Percentiles rank a stretch among this genome's conserved stretches.
Evolutionary conservation across 1,140 invertebrate genomes (phyloP).

Genomic region (Stenopsyche tienmushanensis): DNA sequence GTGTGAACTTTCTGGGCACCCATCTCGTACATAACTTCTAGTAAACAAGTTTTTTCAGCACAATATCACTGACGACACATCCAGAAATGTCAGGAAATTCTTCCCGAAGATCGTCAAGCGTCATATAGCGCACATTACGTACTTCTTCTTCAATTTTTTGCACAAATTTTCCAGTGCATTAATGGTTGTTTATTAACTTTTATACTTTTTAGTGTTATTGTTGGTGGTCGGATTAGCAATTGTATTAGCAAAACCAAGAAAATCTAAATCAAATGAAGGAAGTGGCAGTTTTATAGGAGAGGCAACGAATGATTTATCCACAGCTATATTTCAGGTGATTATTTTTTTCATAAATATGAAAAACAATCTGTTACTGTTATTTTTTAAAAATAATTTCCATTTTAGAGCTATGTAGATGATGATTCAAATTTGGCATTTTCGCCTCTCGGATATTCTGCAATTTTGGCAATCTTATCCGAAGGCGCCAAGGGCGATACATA

Average conservation of each 20-base stretch:
- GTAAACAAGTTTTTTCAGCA: no score
- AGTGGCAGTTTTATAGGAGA: conserved; percentile 51
- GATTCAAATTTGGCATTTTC: conserved; percentile 63
- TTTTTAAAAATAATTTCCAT: conserved; percentile 35
- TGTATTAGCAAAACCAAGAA: conserved; percentile 44
- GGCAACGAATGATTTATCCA: conserved; percentile 52
- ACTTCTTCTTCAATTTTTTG: not conserved
- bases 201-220: conserved; percentile 22
- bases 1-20: no score
- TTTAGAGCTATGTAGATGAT: conserved; percentile 58
- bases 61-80: no score
- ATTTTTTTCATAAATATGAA: not conserved
- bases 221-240: conserved; percentile 9
- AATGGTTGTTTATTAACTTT: conserved; percentile 9
- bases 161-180: no score
- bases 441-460: conserved; percentile 61
- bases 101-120: not conserved
- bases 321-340: conserved; percentile 52
- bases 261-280: conserved; percentile 45
- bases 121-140: not conserved
- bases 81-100: not conserved
- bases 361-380: conserved; percentile 9
- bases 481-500: conserved; percentile 60
- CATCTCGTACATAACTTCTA: no score
- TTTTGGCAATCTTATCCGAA: conserved; percentile 61